Percentiles rank a stretch among this genome's conserved stretches.
Conservation (phyloP, 2,797 vertebrate genomes). For the Acrossocheilus fasciatus region DNA sequence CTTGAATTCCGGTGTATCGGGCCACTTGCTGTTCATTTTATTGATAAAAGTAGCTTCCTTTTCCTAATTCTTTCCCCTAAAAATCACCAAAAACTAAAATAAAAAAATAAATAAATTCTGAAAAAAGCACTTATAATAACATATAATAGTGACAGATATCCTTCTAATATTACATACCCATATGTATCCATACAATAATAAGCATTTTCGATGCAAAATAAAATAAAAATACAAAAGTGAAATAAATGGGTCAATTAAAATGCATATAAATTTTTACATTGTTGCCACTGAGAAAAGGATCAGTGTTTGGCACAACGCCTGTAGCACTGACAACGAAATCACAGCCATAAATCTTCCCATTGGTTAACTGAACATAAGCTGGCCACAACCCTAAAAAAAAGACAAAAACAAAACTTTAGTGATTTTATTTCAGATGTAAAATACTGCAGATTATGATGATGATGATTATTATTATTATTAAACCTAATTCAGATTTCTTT, state of each 20-base stretch:
- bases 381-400: constrained; percentile 84
- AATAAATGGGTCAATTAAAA: neutral
- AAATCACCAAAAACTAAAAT: too few species aligned
- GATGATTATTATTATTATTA: neutral
- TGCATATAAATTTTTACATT: constrained; percentile 69
- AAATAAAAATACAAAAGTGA: too few species aligned
- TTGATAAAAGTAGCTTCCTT: neutral
- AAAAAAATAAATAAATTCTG: neutral
- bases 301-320: constrained; percentile 88
- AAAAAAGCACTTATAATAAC: neutral
- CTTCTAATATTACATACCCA: too few species aligned
- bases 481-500: constrained; percentile 66
- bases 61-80: too few species aligned
- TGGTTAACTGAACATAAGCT: constrained; percentile 88
- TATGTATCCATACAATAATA: too few species aligned
- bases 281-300: constrained; percentile 89
- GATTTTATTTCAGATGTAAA: neutral
- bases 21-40: neutral
- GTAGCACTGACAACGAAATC: constrained; percentile 94
- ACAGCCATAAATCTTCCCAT: constrained; percentile 89
- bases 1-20: neutral
- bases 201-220: neutral
- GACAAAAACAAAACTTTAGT: neutral
- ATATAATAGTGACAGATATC: neutral
- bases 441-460: neutral